These are phyloP conservation scores for Ctenicera cuprea DNA, from an alignment of 2,888 invertebrate species.

Conservation along the genomic window DNA sequence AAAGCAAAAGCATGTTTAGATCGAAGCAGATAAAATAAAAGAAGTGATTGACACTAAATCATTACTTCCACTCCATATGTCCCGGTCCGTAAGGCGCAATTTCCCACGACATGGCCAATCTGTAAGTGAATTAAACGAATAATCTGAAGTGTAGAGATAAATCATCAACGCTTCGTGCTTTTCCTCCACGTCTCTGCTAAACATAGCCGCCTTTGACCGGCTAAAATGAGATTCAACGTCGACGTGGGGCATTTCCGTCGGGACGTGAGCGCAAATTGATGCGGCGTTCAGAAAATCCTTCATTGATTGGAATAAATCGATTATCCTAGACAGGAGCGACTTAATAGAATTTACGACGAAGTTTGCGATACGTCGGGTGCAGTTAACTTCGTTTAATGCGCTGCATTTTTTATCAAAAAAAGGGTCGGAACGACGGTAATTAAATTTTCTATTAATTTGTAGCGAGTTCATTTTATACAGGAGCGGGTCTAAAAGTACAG, in stretches of 20 bases:
- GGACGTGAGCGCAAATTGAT: constrained; percentile 39
- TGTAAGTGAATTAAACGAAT: constrained; percentile 46
- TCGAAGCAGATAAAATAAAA: constrained; percentile 35
- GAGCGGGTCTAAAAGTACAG: too few relatives aligned
- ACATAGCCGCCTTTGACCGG: not conserved
- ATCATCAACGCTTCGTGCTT: constrained; percentile 21
- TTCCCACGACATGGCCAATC: constrained; percentile 25
- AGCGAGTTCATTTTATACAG: not conserved
- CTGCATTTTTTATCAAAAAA: constrained; percentile 16
- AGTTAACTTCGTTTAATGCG: constrained; percentile 33
- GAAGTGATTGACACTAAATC: constrained; percentile 34
- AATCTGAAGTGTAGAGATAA: constrained; percentile 43
- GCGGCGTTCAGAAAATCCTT: constrained; percentile 41
- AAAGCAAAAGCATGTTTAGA: constrained; percentile 42
- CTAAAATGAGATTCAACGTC: constrained; percentile 9
- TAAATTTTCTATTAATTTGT: not conserved
- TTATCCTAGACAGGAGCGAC: constrained; percentile 46
- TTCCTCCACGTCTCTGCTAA: constrained; percentile 13
- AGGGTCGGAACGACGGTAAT: not conserved
- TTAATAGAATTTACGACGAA: constrained; percentile 48
- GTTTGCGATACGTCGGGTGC: constrained; percentile 39
- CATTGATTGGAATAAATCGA: constrained; percentile 51
- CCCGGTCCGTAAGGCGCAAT: constrained; percentile 16
- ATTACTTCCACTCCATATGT: constrained; percentile 29
- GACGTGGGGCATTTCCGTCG: constrained; percentile 3